Conservation (phyloP, 2,797 vertebrate genomes). For the Mycteria americana region DNA sequence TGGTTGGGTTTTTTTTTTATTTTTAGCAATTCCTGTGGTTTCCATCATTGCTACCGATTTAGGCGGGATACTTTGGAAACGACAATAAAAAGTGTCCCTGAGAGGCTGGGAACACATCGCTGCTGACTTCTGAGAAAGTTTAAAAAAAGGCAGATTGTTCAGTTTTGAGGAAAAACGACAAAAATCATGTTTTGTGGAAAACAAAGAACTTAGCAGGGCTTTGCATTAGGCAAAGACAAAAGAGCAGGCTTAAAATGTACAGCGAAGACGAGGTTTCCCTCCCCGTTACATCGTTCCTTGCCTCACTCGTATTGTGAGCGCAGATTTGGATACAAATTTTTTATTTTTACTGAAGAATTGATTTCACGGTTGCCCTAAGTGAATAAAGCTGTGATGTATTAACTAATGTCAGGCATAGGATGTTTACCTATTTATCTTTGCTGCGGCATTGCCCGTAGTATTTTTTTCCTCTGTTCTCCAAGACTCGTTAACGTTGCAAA, state of each 20-base stretch:
- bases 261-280: not conserved
- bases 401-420: conserved; percentile 7
- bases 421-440: conserved; percentile 48
- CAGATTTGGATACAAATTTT: not conserved
- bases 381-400: conserved; percentile 57
- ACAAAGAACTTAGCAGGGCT: not conserved
- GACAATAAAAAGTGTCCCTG: not conserved
- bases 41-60: not conserved
- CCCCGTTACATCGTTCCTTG: rapidly evolving
- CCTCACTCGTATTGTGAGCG: not conserved
- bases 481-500: not conserved
- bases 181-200: not conserved
- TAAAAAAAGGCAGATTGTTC: not conserved
- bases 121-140: not conserved
- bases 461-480: not conserved
- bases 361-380: conserved; percentile 42
- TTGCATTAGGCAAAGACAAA: not conserved
- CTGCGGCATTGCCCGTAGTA: not conserved
- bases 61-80: not conserved
- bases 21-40: not conserved
- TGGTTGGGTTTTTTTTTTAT: not conserved
- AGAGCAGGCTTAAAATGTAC: not conserved
- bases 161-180: not conserved
- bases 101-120: not conserved
- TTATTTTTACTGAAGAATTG: conserved; percentile 42